A percentile compares a stretch with the other conserved stretches of the same genome.
phyloP scores from a whole-genome alignment of 2,888 invertebrate genomes.

The Neria commutata region DNA sequence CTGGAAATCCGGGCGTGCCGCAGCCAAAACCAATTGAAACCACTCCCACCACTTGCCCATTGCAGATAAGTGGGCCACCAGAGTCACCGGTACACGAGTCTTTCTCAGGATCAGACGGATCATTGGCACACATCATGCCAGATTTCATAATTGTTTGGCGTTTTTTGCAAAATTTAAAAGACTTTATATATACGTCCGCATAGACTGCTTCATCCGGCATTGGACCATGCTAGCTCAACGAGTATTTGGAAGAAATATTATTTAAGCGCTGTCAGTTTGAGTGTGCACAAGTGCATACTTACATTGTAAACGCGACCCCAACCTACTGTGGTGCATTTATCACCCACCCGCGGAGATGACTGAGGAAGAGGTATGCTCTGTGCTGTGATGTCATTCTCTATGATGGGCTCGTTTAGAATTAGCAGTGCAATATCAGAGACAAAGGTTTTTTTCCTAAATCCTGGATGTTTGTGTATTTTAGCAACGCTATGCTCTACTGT shows the following conservation, averaged over 20 bases:
- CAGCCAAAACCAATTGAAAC: conserved; percentile 44
- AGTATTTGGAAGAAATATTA: background rate
- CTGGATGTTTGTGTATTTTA: too few relatives aligned
- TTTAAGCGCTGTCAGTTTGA: too few relatives aligned
- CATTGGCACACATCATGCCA: conserved; percentile 41
- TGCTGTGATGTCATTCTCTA: background rate
- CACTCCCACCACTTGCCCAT: conserved; percentile 33
- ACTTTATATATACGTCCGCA: conserved; percentile 32
- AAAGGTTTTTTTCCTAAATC: too few relatives aligned
- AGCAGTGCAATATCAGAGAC: conserved; percentile 36
- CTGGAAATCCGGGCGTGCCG: conserved; percentile 25
- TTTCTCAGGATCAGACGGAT: conserved; percentile 28
- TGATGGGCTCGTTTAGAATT: background rate
- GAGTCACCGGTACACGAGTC: conserved; percentile 47
- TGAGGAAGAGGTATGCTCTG: conserved; percentile 18
- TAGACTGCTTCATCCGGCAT: conserved; percentile 39
- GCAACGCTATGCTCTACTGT: too few relatives aligned
- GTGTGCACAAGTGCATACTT: too few relatives aligned
- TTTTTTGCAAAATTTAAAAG: conserved; percentile 16
- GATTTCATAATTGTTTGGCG: too few relatives aligned
- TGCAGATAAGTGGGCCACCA: conserved; percentile 43
- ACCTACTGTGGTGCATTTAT: conserved; percentile 37
- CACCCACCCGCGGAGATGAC: background rate
- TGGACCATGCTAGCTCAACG: conserved; percentile 33
- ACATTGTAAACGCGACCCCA: conserved; percentile 45